Base-by-base conservation (phyloP, 2,888 invertebrate genomes). In the Aproaerema taeniolella region DNA sequence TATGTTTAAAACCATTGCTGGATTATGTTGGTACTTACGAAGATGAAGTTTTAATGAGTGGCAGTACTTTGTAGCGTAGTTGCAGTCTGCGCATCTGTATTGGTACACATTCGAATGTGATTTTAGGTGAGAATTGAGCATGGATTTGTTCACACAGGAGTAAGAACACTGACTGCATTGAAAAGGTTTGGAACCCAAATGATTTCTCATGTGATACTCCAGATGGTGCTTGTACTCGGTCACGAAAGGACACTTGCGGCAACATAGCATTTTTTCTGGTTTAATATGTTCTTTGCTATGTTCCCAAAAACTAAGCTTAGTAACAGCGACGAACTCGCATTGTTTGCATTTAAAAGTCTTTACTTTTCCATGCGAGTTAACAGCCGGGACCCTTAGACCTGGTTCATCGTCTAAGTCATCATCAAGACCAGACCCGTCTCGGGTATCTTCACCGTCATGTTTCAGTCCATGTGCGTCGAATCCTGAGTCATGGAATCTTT, bases 181-280 rank as follows among this genome's bases (percentile, higher is more conserved):
- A 87, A 95, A 98, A 1, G 99, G 99, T 68, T 99, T 99, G 0
- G 94, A 93, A 26, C 97, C 97, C 58, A 93, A 90, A 76, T 99
- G 99, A 70, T 98, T 98, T 30, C 96, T 89, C 69, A 98, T 89
- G 71, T 98, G 99, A 63, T 99, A 99, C 69, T 99, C 98, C 43
- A 99, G 82, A 58, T 99, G 99, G 69, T 99, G 99, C 65, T 99
- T 99, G 87, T 97, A 96, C 70, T 99, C 98, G 0, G 99, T 99
- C 2, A 98, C 97, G 64, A 99, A 99, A 0, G 96, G 95, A 66
- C 99, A 99, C 60, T 94, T 92, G 2, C 94, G 92, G 63, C 99
- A 99, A 45, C 91, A 91, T 16, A 99, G 86, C 55, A 95, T 89
- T 67, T 98, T 98, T 55, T 99, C 98, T 0, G 92, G 91, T 59